A percentile compares a stretch with the other conserved stretches of the same genome.
phyloP scores from a whole-genome alignment of 1,140 invertebrate genomes.

The Pogonus chalceus region DNA sequence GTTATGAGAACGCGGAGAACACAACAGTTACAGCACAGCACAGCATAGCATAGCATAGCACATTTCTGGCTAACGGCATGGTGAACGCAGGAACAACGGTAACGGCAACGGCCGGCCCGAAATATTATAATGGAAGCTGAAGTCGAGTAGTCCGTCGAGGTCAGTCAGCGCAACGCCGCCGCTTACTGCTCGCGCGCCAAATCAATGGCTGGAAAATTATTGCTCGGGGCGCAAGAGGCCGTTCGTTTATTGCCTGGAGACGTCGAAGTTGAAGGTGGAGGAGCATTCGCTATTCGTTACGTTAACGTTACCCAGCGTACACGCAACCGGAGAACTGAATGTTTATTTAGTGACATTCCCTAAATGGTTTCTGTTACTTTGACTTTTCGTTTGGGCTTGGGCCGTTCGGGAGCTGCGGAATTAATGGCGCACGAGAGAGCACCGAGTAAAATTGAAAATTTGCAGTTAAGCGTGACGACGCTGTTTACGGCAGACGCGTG shows the following conservation, averaged over 20 bases:
- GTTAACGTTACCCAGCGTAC: not conserved
- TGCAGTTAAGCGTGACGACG: not conserved
- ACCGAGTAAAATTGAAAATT: slow-evolving; percentile 3
- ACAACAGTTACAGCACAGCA: not conserved
- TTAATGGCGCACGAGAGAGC: not conserved
- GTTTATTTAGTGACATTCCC: slow-evolving; percentile 5
- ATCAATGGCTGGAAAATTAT: slow-evolving; percentile 6
- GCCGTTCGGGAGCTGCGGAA: not conserved
- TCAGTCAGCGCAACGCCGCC: too few relatives aligned
- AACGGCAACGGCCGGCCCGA: not conserved
- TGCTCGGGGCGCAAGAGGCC: not conserved
- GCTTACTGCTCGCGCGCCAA: not conserved
- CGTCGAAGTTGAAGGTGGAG: too few relatives aligned
- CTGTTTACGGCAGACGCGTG: not conserved
- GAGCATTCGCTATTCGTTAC: too few relatives aligned
- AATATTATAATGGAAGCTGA: slow-evolving; percentile 1
- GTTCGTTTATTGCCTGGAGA: not conserved
- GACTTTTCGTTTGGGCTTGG: not conserved
- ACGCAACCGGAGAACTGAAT: slow-evolving; percentile 1
- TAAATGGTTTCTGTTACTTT: slow-evolving; percentile 7
- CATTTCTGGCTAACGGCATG: not conserved
- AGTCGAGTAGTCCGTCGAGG: not conserved
- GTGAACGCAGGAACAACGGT: not conserved
- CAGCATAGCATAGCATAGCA: not conserved
- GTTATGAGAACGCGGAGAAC: not conserved